Evolutionary conservation across 2,113 vertebrate genomes (phyloP), one percentile per base, ranked within the genome.

Genomic region (Tachysurus fulvidraco): DNA sequence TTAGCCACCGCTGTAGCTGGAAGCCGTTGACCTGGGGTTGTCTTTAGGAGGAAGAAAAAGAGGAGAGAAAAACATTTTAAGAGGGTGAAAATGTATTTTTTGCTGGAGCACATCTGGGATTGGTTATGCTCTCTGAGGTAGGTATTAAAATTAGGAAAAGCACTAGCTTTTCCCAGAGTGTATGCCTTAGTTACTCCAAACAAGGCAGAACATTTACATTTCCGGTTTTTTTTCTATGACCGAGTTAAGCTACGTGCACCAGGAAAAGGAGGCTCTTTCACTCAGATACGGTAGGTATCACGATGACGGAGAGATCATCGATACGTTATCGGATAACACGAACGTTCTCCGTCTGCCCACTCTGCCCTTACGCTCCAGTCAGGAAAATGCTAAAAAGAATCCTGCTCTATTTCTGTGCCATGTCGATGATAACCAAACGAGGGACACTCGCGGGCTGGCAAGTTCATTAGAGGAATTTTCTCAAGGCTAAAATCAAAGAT

Each of bases 131-230:
- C 91, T 71, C 89, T 59, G 85, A 92, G 90, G 89, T 93, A 90
- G 90, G 90, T 91, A 92, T 92, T 91, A 92, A 91, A 92, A 92
- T 88, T 80, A 87, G 90, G 89, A 92, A 91, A 90, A 91, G 25
- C 77, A 54, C 83, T 91, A 86, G 88, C 90, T 91, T 89, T 92
- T 89, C 91, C 91, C 89, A 83, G 83, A 83, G 88, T 78, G 71
- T 84, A 89, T 88, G 90, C 89, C 83, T 91, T 91, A 85, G 89
- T 89, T 89, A 89, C 84, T 91, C 89, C 85, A 90, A 91, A 92
- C 92, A 93, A 92, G 90, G 89, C 89, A 92, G 80, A 91, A 91
- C 89, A 90, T 91, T 92, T 88, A 90, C 85, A 88, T 89, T 91
- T 91, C 92, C 88, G 74, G 84, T 84, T 80, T 30, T 62, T 87